Conservation (phyloP, 2,797 vertebrate species). For the Momotus momota region DNA sequence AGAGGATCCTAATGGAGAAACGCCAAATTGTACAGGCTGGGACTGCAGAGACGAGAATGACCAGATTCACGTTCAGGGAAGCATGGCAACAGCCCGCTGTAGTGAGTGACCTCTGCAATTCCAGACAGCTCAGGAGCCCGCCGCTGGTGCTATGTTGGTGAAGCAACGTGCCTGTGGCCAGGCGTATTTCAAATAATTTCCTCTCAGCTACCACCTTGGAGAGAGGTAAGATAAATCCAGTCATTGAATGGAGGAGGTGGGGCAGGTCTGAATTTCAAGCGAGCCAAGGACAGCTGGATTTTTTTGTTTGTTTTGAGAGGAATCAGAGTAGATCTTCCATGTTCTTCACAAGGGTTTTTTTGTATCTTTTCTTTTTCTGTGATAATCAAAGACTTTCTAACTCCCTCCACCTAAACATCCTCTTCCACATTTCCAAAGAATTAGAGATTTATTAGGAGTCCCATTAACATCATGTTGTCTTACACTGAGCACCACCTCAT, state of each 20-base stretch:
- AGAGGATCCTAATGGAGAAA: neutral
- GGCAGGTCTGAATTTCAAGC: neutral
- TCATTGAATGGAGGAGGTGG: too few species aligned
- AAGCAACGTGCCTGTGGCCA: neutral
- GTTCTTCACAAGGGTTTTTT: neutral
- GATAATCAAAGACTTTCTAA: neutral
- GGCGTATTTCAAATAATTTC: neutral
- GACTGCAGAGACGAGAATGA: neutral
- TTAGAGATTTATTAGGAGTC: neutral
- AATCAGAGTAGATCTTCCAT: neutral
- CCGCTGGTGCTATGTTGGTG: accelerated
- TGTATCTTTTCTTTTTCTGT: neutral
- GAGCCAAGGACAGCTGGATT: too few species aligned
- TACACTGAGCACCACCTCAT: neutral
- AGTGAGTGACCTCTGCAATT: neutral
- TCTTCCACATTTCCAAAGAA: neutral
- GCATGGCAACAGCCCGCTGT: neutral
- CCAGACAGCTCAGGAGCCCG: neutral
- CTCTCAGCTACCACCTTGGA: neutral
- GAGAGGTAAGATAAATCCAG: neutral
- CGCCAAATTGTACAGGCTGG: neutral
- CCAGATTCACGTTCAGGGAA: neutral
- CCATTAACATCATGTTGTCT: neutral
- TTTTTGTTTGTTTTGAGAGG: neutral
- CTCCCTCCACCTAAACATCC: neutral